A percentile compares a stretch with the other conserved stretches of the same genome.
Conservation (phyloP, 2,113 vertebrate genomes). For the Xenopus tropicalis region DNA sequence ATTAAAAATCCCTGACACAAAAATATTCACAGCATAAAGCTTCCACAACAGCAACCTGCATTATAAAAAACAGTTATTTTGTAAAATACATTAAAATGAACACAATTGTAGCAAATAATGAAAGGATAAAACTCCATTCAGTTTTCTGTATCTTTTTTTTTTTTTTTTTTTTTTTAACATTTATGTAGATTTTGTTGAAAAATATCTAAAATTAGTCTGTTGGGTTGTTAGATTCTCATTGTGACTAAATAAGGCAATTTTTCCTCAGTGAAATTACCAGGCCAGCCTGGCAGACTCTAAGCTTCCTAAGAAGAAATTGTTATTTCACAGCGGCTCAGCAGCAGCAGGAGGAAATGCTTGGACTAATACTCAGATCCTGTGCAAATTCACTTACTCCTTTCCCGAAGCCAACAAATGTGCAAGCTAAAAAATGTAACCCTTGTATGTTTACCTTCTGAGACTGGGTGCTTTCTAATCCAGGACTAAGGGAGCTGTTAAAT, state of each 20-base stretch:
- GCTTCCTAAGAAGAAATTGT: conserved; percentile 47
- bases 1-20: too few species aligned
- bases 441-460: background rate
- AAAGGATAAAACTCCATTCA: too few species aligned
- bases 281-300: conserved; percentile 36
- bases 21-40: too few species aligned
- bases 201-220: conserved; percentile 45
- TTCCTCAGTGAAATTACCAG: conserved; percentile 10
- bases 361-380: conserved; percentile 51
- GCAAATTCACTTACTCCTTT: conserved; percentile 14
- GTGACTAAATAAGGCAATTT: conserved; percentile 57
- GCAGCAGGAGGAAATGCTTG: conserved; percentile 55
- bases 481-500: too few species aligned
- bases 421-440: conserved; percentile 47
- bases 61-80: too few species aligned
- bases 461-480: too few species aligned
- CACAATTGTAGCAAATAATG: too few species aligned
- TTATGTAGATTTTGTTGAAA: conserved; percentile 2
- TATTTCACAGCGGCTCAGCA: conserved; percentile 55
- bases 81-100: too few species aligned
- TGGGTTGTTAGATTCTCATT: background rate
- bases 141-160: too few species aligned
- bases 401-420: conserved; percentile 17
- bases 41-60: too few species aligned
- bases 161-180: background rate